phyloP scores from a whole-genome alignment of 1,140 invertebrate species.

The Schlechtendalia chinensis region DNA sequence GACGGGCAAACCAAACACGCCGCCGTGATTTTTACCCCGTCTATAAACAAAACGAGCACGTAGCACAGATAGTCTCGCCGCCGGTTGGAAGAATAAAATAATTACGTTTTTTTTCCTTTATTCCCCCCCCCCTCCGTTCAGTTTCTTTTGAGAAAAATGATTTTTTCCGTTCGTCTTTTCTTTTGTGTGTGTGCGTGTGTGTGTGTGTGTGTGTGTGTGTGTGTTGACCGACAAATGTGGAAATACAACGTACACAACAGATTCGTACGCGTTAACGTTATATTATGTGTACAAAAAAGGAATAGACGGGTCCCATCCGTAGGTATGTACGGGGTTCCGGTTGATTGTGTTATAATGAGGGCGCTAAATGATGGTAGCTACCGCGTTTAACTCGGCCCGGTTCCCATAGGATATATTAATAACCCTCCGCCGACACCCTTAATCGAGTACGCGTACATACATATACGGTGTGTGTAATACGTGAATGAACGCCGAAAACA shows the following conservation, averaged over 20 bases:
- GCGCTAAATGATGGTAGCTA: constrained; percentile 50
- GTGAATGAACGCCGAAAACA: constrained; percentile 27
- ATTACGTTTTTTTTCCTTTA: constrained; percentile 27
- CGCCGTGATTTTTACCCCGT: background rate
- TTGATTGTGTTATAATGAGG: constrained; percentile 49
- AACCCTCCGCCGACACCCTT: constrained; percentile 16
- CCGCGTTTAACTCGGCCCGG: constrained; percentile 44
- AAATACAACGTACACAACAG: background rate
- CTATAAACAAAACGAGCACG: constrained; percentile 46
- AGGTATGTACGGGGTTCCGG: constrained; percentile 25
- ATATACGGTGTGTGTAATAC: too few relatives aligned
- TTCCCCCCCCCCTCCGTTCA: constrained; percentile 4
- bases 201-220: background rate
- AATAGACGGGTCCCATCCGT: background rate
- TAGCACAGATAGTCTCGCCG: background rate
- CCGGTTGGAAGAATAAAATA: constrained; percentile 13
- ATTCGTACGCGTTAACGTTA: background rate
- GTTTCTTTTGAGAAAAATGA: constrained; percentile 25
- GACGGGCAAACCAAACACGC: constrained; percentile 34
- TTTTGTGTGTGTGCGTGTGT: background rate
- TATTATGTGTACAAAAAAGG: background rate
- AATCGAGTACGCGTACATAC: background rate
- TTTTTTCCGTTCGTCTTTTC: constrained; percentile 20
- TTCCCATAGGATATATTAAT: constrained; percentile 32
- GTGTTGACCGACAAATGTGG: background rate